Evolutionary conservation across 2,797 vertebrate genomes (phyloP).

Genomic region (Myotis daubentonii): DNA sequence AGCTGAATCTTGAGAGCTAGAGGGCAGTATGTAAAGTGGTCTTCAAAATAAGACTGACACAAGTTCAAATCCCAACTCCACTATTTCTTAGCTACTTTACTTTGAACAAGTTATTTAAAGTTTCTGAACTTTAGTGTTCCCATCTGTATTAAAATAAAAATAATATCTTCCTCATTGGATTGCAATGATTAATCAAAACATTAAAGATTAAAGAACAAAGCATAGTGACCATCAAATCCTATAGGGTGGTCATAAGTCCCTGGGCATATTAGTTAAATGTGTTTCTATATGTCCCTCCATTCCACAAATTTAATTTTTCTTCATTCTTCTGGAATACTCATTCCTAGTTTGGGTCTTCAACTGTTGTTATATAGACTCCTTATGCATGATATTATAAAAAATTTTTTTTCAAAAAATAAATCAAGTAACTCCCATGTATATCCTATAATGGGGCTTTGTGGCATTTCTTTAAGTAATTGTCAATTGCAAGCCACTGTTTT

Average conservation of each 20-base stretch:
- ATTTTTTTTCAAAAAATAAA: background rate
- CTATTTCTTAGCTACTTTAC: constrained; percentile 11
- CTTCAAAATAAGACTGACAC: background rate
- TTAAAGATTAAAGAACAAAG: background rate
- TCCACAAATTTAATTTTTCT: constrained; percentile 10
- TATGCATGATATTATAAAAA: background rate
- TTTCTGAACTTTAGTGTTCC: background rate
- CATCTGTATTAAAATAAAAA: constrained; percentile 25
- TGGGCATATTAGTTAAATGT: background rate
- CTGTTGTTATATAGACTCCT: background rate
- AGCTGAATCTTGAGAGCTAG: background rate
- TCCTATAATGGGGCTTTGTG: background rate
- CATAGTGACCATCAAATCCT: background rate
- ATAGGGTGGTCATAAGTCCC: background rate
- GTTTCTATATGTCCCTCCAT: background rate
- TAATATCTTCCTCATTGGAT: background rate
- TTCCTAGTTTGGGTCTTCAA: background rate
- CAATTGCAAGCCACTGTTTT: background rate
- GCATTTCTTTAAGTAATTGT: background rate
- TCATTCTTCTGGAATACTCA: background rate
- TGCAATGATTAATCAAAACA: constrained; percentile 22
- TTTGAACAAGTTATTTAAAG: constrained; percentile 21
- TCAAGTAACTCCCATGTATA: constrained; percentile 31
- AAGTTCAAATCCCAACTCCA: background rate
- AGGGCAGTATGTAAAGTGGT: background rate